Base-by-base conservation (phyloP, 1,140 invertebrate genomes). In the Cyphomyrmex costatus region DNA sequence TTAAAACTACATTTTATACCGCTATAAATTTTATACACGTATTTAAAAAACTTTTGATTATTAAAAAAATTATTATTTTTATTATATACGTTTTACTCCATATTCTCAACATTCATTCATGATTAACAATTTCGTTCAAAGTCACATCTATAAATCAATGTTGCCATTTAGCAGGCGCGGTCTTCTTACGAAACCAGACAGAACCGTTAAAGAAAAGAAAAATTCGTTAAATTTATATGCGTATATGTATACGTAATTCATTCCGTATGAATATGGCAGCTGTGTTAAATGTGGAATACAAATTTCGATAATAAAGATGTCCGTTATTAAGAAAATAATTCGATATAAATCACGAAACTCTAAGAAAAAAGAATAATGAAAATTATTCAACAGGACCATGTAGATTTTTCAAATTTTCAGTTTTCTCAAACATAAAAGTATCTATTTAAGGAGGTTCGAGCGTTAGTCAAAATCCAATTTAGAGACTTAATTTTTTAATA, bases 111-210 rank as follows among this genome's bases (percentile, higher is more conserved):
- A 51, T 30, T 51, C 33, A 30, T 49, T 30, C 51, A 27, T 14
- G 16, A 30, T 51, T 46, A 53, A 71, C 24, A 24, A 51, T 27
- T 49, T 5, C 12, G 77, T 68, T 42, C 36, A 30, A 66, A 70
- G 30, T 36, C 33, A 42, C 12, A 36, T 21, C 6, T 46, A 58
- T n/a, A 70, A 33, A 24, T 70, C 24, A 33, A 46, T 73, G 79
- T 61, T 27, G 66, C 73, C 24, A 61, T 53, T 10, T 36, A 42
- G 19, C 24, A 46, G 79, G 6, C 19, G 21, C 10, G n/a, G 12
- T 6, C 6, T 83, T 60, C 66, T 83, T 83, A 49, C 36, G 65
- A 83, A 71, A 82, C 51, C 36, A 36, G 66, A 83, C 49, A 56
- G 36, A 83, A 58, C 24, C 8, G 24, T 27, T 82, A n/a, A 71